These are phyloP conservation scores for Liasis olivaceus DNA, from an alignment of 2,797 vertebrate genomes.

Conservation along the genomic window DNA sequence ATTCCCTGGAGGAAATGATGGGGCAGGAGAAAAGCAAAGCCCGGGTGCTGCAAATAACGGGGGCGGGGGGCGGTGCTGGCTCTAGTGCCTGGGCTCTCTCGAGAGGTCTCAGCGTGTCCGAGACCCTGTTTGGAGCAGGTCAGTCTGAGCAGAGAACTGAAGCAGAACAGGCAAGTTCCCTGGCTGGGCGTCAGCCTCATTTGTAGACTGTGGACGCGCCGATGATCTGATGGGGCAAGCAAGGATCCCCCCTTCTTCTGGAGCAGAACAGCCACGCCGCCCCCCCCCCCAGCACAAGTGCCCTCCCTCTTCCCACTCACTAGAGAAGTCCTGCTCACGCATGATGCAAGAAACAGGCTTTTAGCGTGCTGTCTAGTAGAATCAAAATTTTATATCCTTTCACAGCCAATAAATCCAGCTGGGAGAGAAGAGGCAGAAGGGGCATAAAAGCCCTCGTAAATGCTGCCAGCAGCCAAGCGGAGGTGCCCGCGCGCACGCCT, in stretches of 20 bases:
- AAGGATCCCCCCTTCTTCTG: neutral
- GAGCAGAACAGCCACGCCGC: neutral
- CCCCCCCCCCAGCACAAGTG: neutral
- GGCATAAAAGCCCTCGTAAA: constrained; percentile 59
- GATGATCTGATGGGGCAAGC: neutral
- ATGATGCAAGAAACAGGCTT: constrained; percentile 39
- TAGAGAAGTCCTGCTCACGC: neutral
- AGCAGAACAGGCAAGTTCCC: neutral
- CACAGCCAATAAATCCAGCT: constrained; percentile 51
- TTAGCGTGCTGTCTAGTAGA: constrained; percentile 37
- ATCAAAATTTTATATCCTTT: constrained; percentile 54
- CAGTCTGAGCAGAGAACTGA: neutral
- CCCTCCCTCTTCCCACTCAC: neutral
- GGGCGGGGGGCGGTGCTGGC: neutral
- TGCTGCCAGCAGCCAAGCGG: constrained; percentile 46
- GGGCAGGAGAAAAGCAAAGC: neutral
- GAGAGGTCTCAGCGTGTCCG: neutral
- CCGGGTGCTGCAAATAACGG: neutral
- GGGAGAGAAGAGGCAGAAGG: constrained; percentile 50
- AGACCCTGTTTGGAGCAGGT: neutral
- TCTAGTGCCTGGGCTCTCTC: neutral
- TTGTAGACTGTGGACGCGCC: neutral
- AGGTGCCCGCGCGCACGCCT: constrained; percentile 20
- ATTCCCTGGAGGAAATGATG: neutral
- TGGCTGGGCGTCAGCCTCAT: neutral